These are phyloP conservation scores for Patagioenas fasciata DNA, from an alignment of 2,113 vertebrate genomes.

Conservation along the genomic window DNA sequence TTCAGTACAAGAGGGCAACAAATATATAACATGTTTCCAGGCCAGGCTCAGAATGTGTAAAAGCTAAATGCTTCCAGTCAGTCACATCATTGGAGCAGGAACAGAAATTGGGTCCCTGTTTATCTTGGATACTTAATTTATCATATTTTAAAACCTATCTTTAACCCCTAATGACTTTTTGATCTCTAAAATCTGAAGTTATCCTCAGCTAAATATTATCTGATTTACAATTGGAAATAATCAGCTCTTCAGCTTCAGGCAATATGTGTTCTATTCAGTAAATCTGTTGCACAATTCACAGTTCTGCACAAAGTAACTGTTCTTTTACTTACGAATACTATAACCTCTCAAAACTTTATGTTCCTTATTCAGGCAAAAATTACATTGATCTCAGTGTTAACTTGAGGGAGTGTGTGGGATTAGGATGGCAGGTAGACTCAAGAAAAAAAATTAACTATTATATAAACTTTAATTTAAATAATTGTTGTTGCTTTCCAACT, in stretches of 20 bases:
- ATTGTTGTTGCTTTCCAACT: neutral
- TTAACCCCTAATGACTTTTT: slow-evolving; percentile 12
- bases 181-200: neutral
- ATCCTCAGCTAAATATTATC: slow-evolving; percentile 16
- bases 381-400: neutral
- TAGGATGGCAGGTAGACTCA: neutral
- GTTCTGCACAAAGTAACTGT: neutral
- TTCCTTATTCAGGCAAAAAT: neutral
- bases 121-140: neutral
- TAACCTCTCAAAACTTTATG: neutral
- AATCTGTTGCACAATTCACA: neutral
- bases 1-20: neutral
- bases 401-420: neutral
- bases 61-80: neutral
- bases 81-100: neutral
- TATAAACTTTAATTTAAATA: neutral
- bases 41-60: neutral
- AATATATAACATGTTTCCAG: neutral
- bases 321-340: neutral
- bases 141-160: neutral
- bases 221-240: neutral
- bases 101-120: neutral
- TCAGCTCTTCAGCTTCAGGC: neutral
- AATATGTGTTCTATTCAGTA: slow-evolving; percentile 12
- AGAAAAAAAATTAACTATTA: too few relatives aligned